Evolutionary conservation across 2,888 invertebrate genomes (phyloP).

Genomic region (Himalopsyche tibetana): DNA sequence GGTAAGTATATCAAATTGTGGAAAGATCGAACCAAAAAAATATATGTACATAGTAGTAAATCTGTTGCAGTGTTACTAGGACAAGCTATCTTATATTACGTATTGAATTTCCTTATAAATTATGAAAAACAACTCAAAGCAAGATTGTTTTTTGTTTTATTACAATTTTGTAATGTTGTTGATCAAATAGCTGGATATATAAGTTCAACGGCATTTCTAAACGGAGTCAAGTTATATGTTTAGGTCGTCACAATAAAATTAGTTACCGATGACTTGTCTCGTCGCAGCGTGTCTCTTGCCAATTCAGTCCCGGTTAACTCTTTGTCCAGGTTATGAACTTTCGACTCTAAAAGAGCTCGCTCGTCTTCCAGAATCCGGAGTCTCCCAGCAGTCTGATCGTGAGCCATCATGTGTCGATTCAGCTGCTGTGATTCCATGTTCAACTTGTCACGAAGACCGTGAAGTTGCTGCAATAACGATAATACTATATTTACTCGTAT

Average conservation of each 20-base stretch:
- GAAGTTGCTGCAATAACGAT: conserved; percentile 80
- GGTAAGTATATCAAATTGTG: too few species aligned
- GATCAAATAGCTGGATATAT: too few species aligned
- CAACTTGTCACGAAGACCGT: conserved; percentile 86
- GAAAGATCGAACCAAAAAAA: too few species aligned
- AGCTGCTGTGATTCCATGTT: conserved; percentile 84
- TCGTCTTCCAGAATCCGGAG: conserved; percentile 86
- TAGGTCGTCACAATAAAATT: background rate
- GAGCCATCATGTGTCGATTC: conserved; percentile 81
- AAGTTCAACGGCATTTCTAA: too few species aligned
- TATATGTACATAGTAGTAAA: too few species aligned
- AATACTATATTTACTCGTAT: background rate
- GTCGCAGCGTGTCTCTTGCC: conserved; percentile 83
- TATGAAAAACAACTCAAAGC: too few species aligned
- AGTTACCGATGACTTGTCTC: conserved; percentile 87
- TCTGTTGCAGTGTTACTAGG: too few species aligned
- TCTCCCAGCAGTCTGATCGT: conserved; percentile 80
- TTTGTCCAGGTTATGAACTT: conserved; percentile 86
- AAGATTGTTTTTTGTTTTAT: too few species aligned
- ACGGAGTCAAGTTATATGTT: too few species aligned
- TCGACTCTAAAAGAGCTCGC: conserved; percentile 83
- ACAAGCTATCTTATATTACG: too few species aligned
- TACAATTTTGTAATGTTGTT: too few species aligned
- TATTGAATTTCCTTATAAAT: too few species aligned
- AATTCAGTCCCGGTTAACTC: conserved; percentile 86